These are phyloP conservation scores for Hypotaenidia okinawae DNA, from an alignment of 2,797 vertebrate genomes.

Conservation along the genomic window DNA sequence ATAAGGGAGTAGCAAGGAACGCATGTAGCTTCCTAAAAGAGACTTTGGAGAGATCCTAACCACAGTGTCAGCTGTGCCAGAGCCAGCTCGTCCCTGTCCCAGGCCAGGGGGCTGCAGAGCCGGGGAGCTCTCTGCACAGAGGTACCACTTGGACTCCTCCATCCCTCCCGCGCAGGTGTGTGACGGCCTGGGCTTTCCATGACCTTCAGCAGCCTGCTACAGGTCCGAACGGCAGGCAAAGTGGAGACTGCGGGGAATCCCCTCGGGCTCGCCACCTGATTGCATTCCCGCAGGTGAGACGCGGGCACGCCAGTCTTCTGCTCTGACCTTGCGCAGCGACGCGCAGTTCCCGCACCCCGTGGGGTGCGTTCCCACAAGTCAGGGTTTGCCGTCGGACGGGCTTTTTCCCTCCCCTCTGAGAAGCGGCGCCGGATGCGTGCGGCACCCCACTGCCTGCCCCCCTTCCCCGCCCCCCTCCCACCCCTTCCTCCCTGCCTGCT, in stretches of 20 bases:
- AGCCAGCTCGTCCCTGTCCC: background rate
- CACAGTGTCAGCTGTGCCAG: accelerated
- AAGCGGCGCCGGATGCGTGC: background rate
- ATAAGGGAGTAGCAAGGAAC: background rate
- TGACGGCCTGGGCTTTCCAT: accelerated
- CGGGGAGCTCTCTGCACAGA: background rate
- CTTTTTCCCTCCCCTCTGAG: background rate
- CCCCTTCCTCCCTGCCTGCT: slow-evolving; percentile 32
- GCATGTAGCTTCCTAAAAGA: background rate
- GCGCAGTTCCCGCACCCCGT: background rate
- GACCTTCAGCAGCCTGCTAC: background rate
- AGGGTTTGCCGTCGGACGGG: background rate
- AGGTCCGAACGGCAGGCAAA: background rate
- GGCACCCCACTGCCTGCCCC: slow-evolving; percentile 62
- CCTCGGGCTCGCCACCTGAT: background rate
- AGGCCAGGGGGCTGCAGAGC: background rate
- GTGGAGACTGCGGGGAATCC: background rate
- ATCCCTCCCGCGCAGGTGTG: accelerated
- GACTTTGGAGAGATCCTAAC: background rate
- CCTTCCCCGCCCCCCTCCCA: slow-evolving; percentile 33
- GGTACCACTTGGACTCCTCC: accelerated
- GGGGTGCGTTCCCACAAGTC: background rate
- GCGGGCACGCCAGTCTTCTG: accelerated
- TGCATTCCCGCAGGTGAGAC: background rate
- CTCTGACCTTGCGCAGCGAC: slow-evolving; percentile 19